Evolutionary conservation across 2,888 invertebrate species (phyloP).

Genomic region (Camptogramma bilineatum): DNA sequence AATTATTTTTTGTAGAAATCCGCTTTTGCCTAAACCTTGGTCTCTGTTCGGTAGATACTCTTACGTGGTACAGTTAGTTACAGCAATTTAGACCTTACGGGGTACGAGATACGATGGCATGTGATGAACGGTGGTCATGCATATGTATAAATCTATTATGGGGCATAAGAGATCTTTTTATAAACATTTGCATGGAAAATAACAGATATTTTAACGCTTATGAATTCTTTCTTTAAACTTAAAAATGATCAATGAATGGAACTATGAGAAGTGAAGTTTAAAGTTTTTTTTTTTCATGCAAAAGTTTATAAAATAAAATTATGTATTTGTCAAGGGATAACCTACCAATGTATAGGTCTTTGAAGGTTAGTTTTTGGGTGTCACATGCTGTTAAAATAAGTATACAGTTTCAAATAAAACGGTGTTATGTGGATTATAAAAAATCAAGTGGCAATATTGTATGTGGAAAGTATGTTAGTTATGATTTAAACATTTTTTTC

Average conservation of each 20-base stretch:
- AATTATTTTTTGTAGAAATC: neutral
- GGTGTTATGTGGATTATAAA: constrained; percentile 7
- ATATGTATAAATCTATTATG: constrained; percentile 46
- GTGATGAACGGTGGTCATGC: constrained; percentile 67
- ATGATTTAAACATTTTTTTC: neutral
- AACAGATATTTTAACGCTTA: neutral
- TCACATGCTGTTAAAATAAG: constrained; percentile 24
- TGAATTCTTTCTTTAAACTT: neutral
- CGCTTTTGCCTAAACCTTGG: constrained; percentile 11
- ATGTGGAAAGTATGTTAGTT: constrained; percentile 1
- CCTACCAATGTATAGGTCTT: constrained; percentile 1
- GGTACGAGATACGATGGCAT: constrained; percentile 64
- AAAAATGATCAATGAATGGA: neutral
- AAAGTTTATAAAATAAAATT: constrained; percentile 9
- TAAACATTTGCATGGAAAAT: constrained; percentile 18
- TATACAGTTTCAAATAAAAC: constrained; percentile 1
- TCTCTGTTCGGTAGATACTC: constrained; percentile 12
- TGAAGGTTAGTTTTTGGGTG: constrained; percentile 8
- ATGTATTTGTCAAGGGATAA: constrained; percentile 1
- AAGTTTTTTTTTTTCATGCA: neutral
- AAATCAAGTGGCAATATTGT: neutral
- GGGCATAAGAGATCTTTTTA: constrained; percentile 16
- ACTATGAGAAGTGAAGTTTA: neutral
- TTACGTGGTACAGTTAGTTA: constrained; percentile 36
- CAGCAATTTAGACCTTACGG: constrained; percentile 57